Evolutionary conservation across 2,113 vertebrate species (phyloP).

Genomic region (Typhlomys cinereus): DNA sequence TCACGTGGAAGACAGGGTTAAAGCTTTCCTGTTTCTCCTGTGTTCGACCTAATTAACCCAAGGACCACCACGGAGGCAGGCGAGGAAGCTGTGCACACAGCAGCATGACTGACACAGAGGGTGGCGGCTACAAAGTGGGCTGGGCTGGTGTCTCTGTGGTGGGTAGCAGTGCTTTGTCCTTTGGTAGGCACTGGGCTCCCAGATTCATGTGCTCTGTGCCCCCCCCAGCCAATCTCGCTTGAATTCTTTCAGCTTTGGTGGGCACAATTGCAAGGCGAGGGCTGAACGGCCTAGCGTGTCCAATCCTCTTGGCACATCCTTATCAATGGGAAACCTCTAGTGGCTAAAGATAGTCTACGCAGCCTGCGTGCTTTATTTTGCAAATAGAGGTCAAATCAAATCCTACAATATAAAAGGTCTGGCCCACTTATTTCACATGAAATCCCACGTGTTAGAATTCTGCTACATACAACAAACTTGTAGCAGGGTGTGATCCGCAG

Average conservation of each 20-base stretch:
- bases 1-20: conserved; percentile 72
- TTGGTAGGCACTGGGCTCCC: neutral
- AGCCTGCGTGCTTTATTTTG: neutral
- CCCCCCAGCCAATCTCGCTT: neutral
- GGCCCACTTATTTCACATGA: neutral
- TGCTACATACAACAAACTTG: neutral
- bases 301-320: neutral
- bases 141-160: neutral
- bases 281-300: neutral
- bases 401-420: neutral
- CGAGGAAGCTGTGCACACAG: neutral
- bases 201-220: neutral
- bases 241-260: neutral
- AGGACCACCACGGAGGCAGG: neutral
- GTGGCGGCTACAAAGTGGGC: neutral
- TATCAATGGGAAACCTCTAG: neutral
- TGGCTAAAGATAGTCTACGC: neutral
- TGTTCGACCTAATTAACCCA: conserved; percentile 67
- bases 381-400: conserved; percentile 20
- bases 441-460: neutral
- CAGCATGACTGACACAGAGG: neutral
- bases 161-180: neutral
- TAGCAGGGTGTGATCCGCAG: neutral
- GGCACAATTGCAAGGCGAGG: neutral
- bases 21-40: conserved; percentile 51